phyloP scores from a whole-genome alignment of 2,888 invertebrate genomes.

The Coleophora deauratella region DNA sequence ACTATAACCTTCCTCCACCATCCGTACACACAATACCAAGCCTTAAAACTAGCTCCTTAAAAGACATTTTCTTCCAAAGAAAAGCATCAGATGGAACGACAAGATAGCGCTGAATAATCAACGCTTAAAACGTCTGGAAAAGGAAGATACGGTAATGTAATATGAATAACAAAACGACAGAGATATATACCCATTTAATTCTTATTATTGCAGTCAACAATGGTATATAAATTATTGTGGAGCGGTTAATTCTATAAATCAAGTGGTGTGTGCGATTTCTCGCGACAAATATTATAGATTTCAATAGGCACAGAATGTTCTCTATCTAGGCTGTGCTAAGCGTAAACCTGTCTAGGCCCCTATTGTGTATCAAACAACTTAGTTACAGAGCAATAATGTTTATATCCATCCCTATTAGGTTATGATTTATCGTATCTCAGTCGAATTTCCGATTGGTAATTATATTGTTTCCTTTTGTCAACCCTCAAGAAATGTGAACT shows the following conservation, averaged over 20 bases:
- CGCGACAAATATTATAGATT: slow-evolving; percentile 8
- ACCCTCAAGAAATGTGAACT: too few species aligned
- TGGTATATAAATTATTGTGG: slow-evolving; percentile 49
- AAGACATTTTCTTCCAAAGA: slow-evolving; percentile 28
- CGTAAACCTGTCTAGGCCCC: too few species aligned
- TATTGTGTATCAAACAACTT: too few species aligned
- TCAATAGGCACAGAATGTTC: too few species aligned
- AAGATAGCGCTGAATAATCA: slow-evolving; percentile 72
- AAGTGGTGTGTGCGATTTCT: slow-evolving; percentile 18
- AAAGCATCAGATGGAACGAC: slow-evolving; percentile 55
- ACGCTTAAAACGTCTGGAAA: slow-evolving; percentile 73
- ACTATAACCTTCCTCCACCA: slow-evolving; percentile 49
- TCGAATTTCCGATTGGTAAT: too few species aligned
- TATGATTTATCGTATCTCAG: too few species aligned
- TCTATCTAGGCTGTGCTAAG: too few species aligned
- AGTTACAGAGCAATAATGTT: too few species aligned
- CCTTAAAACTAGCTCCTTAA: slow-evolving; percentile 37
- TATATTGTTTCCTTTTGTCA: too few species aligned
- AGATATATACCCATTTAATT: slow-evolving; percentile 69
- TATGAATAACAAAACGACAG: slow-evolving; percentile 73
- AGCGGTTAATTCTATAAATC: slow-evolving; percentile 39
- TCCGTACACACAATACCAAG: slow-evolving; percentile 33
- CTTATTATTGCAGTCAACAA: slow-evolving; percentile 60
- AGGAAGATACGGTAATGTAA: slow-evolving; percentile 72
- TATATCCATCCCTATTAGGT: too few species aligned